Evolutionary conservation across 2,888 invertebrate species (phyloP).

Genomic region (Lasioglossum leucozonium): DNA sequence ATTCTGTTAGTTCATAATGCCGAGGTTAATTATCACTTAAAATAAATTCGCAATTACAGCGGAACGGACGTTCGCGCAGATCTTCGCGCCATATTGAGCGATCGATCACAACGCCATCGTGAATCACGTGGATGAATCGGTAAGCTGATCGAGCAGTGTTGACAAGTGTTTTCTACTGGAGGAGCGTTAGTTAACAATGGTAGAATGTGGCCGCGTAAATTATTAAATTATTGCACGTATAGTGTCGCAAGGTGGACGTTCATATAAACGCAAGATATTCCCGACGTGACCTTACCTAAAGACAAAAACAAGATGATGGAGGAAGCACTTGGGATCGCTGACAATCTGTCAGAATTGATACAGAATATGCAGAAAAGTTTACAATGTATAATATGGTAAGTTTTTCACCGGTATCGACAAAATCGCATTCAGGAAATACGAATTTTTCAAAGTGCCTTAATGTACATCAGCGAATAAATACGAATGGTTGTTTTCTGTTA

Average conservation of each 20-base stretch:
- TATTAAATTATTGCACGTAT: neutral
- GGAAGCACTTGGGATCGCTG: neutral
- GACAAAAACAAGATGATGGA: conserved; percentile 10
- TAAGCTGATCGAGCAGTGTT: neutral
- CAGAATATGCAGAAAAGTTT: conserved; percentile 57
- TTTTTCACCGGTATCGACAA: neutral
- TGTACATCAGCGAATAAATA: neutral
- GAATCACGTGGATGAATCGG: neutral
- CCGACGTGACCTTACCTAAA: neutral
- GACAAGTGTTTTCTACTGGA: neutral
- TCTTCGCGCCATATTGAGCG: neutral
- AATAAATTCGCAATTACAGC: neutral
- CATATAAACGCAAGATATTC: neutral
- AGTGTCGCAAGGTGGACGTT: neutral
- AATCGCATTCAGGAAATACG: neutral
- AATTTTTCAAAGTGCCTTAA: neutral
- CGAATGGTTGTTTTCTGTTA: neutral
- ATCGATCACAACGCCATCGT: conserved; percentile 31
- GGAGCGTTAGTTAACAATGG: neutral
- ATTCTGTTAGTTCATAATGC: neutral
- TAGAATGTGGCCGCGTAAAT: neutral
- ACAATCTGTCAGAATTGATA: conserved; percentile 42
- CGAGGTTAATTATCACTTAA: neutral
- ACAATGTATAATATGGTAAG: conserved; percentile 72
- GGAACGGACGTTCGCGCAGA: neutral